A percentile compares a stretch with the other conserved stretches of the same genome.
phyloP scores from a whole-genome alignment of 2,113 vertebrate genomes.

The Psittacus erithacus region DNA sequence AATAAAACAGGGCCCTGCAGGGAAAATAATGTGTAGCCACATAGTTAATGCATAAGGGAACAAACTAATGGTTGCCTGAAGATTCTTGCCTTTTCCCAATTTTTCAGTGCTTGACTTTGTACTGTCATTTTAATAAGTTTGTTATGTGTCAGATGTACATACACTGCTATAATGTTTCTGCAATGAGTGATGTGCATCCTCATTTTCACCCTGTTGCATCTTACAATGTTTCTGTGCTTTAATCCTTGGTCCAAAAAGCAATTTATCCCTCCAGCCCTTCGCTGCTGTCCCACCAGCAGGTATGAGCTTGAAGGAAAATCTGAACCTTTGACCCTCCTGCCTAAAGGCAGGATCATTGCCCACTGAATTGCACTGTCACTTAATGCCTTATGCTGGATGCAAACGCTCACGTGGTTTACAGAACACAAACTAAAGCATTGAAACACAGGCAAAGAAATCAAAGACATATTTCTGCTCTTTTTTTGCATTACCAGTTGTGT shows the following conservation, averaged over 20 bases:
- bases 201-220: conserved; percentile 22
- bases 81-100: conserved; percentile 19
- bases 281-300: neutral
- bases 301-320: conserved; percentile 18
- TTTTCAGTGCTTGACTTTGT: conserved; percentile 49
- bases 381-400: conserved; percentile 22
- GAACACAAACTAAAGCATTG: neutral
- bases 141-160: neutral
- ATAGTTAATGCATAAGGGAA: neutral
- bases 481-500: conserved; percentile 49
- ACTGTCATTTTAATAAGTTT: conserved; percentile 53
- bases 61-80: conserved; percentile 53
- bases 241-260: conserved; percentile 31
- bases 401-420: conserved; percentile 33
- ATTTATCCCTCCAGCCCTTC: neutral
- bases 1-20: conserved; percentile 21
- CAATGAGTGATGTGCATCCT: neutral
- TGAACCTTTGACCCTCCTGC: neutral
- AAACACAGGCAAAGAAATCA: conserved; percentile 54
- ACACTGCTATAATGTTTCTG: neutral
- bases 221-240: neutral
- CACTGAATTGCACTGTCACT: neutral
- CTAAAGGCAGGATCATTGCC: conserved; percentile 20
- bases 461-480: conserved; percentile 27
- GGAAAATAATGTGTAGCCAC: conserved; percentile 1